phyloP scores from a whole-genome alignment of 2,888 invertebrate species.

The Tigriopus californicus region DNA sequence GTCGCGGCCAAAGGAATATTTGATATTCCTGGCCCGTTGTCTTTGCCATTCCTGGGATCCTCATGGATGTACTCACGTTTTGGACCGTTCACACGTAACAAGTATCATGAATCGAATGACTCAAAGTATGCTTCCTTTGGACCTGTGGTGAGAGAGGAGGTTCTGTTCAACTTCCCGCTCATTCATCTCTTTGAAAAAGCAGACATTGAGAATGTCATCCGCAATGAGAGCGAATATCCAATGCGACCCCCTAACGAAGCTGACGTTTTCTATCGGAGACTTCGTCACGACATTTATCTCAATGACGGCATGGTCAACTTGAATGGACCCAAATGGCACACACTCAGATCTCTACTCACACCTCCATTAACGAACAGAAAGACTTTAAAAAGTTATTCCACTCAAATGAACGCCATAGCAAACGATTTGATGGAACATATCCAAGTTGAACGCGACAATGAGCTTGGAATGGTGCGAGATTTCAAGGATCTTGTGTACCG shows the following conservation, averaged over 20 bases:
- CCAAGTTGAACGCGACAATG: slow-evolving; percentile 33
- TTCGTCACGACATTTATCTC: slow-evolving; percentile 56
- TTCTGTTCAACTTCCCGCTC: slow-evolving; percentile 48
- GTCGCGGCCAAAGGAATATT: neutral
- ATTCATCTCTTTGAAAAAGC: slow-evolving; percentile 48
- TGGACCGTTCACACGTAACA: slow-evolving; percentile 46
- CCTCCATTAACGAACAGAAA: slow-evolving; percentile 52
- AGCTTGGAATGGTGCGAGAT: slow-evolving; percentile 34
- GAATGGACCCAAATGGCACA: slow-evolving; percentile 60
- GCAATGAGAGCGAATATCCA: slow-evolving; percentile 45
- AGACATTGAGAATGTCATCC: slow-evolving; percentile 57
- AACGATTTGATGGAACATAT: slow-evolving; percentile 55
- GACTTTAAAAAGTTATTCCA: slow-evolving; percentile 52
- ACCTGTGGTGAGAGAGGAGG: slow-evolving; percentile 53
- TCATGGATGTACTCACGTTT: slow-evolving; percentile 50
- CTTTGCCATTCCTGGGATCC: slow-evolving; percentile 54
- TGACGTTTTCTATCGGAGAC: slow-evolving; percentile 49
- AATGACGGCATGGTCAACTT: slow-evolving; percentile 64
- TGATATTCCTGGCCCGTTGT: slow-evolving; percentile 49
- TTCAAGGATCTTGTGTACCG: slow-evolving; percentile 55
- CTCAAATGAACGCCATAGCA: slow-evolving; percentile 50
- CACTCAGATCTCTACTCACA: slow-evolving; percentile 49
- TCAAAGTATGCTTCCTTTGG: slow-evolving; percentile 52
- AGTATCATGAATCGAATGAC: slow-evolving; percentile 57
- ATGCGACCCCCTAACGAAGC: slow-evolving; percentile 65